Evolutionary conservation across 2,113 vertebrate genomes (phyloP), one percentile per base, ranked within the genome.

Genomic region (Microcebus murinus): DNA sequence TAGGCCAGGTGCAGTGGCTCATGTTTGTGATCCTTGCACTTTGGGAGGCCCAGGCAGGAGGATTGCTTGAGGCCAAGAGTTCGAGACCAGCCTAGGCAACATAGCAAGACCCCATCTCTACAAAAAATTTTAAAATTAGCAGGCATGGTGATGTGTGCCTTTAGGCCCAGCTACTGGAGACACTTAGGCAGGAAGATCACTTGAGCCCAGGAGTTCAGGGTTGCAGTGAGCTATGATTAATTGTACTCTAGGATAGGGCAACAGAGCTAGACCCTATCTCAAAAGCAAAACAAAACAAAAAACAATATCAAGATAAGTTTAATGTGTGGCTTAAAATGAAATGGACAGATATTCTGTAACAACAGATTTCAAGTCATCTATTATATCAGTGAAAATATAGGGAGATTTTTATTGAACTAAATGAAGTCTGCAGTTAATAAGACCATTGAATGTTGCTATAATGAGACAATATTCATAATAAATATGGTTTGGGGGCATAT

Each of bases 341-440:
- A 65, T 65, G 82, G 13, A 10, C 79, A 82, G 63, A 50, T 90
- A 91, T 92, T 83, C 36, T 77, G 0, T 90, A 83, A 81, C 36
- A 67, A 17, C 12, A 96, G 25, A 86, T 92, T 90, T 92, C 15
- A 94, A 74, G 31, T 86, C 23, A 71, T 79, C 74, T 79, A 4
- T 85, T 81, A 48, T 7, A 23, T 70, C 20, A 21, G 10, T 96
- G 29, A 18, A 89, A 79, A 27, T 91, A 31, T 11, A 74, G 61
- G 81, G 87, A 83, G 36, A 65, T 74, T 77, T 91, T 90, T 95
- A 6, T 93, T 83, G 48, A 67, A 83, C 17, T 89, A 86, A 91
- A 25, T 91, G 74, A 94, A 92, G 34, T 91, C 17, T 76, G 11
- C 12, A 80, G 21, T 94, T 86, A 88, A 86, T 5, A 82, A 77